A percentile compares a stretch with the other conserved stretches of the same genome.
Evolutionary conservation across 2,888 invertebrate genomes (phyloP).

Genomic region (Halictus ligatus): DNA sequence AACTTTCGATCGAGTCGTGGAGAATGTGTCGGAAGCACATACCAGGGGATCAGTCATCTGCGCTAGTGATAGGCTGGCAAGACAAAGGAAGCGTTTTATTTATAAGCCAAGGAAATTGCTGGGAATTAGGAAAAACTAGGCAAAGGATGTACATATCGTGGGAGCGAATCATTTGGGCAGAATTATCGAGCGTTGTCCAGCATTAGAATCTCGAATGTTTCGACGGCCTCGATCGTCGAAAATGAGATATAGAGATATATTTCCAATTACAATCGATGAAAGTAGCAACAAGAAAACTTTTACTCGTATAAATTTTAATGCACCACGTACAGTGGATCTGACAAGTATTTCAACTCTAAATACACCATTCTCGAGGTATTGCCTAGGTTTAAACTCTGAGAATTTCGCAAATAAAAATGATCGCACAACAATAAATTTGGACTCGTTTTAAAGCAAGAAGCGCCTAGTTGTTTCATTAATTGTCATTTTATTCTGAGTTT

Average conservation of each 20-base stretch:
- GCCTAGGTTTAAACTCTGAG: too few relatives aligned
- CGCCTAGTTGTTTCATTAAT: too few relatives aligned
- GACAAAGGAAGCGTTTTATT: constrained; percentile 18
- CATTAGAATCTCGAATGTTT: constrained; percentile 16
- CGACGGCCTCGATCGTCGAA: neutral
- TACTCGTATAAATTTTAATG: too few relatives aligned
- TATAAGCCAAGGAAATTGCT: constrained; percentile 27
- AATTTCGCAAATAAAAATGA: too few relatives aligned
- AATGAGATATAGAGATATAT: neutral
- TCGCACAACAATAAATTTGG: too few relatives aligned
- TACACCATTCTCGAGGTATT: too few relatives aligned
- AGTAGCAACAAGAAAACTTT: neutral
- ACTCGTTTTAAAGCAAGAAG: too few relatives aligned
- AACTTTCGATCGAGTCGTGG: constrained; percentile 37
- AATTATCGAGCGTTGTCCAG: neutral
- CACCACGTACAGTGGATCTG: too few relatives aligned
- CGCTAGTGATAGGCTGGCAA: constrained; percentile 16
- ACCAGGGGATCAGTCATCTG: constrained; percentile 44
- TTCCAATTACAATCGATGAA: neutral
- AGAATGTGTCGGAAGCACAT: constrained; percentile 33
- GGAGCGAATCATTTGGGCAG: constrained; percentile 25
- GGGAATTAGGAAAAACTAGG: constrained; percentile 39
- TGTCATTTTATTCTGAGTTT: too few relatives aligned
- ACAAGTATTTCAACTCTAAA: too few relatives aligned
- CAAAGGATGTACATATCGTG: constrained; percentile 18